These are phyloP conservation scores for Steatornis caripensis DNA, from an alignment of 2,113 vertebrate genomes.

Conservation along the genomic window DNA sequence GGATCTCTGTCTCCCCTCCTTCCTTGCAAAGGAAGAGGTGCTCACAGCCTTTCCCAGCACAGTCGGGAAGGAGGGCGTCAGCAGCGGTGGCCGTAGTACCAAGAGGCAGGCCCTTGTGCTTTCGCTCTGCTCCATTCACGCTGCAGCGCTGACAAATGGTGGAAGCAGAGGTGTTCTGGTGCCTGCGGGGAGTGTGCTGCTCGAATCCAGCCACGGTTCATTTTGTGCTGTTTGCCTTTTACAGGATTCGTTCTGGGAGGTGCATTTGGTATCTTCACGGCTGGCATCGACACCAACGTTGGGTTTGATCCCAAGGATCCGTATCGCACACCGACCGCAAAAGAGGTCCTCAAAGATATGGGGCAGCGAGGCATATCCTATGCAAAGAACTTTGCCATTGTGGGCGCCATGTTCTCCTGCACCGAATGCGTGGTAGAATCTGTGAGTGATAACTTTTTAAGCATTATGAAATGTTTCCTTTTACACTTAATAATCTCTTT, in stretches of 20 bases:
- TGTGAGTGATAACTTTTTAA: constrained; percentile 72
- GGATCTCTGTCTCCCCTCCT: not conserved
- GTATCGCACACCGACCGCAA: constrained; percentile 86
- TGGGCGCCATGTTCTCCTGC: constrained; percentile 98
- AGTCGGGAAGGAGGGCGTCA: not conserved
- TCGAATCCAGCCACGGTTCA: not conserved
- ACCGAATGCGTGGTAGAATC: constrained; percentile 96
- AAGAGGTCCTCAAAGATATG: constrained; percentile 97
- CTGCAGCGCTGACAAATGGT: rapidly evolving
- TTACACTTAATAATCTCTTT: not conserved
- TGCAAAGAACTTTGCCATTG: constrained; percentile 96
- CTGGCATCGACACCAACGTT: constrained; percentile 94
- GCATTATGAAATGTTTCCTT: not conserved
- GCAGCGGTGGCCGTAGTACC: rapidly evolving
- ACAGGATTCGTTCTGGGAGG: constrained; percentile 94
- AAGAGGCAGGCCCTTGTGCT: not conserved
- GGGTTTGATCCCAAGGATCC: constrained; percentile 98
- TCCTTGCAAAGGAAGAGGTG: not conserved
- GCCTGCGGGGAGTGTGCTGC: not conserved
- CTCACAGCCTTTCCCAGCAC: not conserved
- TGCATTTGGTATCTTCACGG: constrained; percentile 95
- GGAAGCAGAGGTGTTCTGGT: not conserved
- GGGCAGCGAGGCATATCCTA: constrained; percentile 96
- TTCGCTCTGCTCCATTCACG: not conserved
- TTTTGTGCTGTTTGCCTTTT: not conserved